Evolutionary conservation across 2,888 invertebrate species (phyloP).

Genomic region (Oscheius sp.): DNA sequence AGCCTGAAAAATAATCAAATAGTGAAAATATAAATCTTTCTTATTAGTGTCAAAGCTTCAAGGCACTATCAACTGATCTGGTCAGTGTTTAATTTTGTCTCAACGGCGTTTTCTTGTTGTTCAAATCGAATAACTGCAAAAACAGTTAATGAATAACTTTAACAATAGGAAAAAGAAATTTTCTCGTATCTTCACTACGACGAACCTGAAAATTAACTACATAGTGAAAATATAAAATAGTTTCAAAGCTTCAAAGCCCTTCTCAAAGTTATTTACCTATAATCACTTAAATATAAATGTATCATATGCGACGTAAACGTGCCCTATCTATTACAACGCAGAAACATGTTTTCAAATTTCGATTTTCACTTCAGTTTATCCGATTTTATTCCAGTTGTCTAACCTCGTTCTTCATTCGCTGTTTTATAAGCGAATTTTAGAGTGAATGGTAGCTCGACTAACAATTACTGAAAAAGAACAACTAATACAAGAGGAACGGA

Average conservation of each 20-base stretch:
- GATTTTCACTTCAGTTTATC: too few species aligned
- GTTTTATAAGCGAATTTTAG: too few species aligned
- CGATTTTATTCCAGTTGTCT: too few species aligned
- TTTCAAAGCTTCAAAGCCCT: too few species aligned
- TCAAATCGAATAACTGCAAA: slow-evolving; percentile 55
- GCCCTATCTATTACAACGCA: too few species aligned
- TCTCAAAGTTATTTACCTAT: too few species aligned
- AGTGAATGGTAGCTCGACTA: slow-evolving; percentile 31
- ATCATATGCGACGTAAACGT: too few species aligned
- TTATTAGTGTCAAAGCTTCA: background rate
- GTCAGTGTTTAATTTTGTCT: background rate
- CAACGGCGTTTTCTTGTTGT: slow-evolving; percentile 41
- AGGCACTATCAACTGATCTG: background rate
- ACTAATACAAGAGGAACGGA: slow-evolving; percentile 38
- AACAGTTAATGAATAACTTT: slow-evolving; percentile 35
- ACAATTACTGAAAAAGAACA: slow-evolving; percentile 35
- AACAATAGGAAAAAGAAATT: background rate
- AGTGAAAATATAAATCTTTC: background rate
- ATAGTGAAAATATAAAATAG: too few species aligned
- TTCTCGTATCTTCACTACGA: background rate
- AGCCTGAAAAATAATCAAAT: background rate
- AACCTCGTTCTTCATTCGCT: too few species aligned
- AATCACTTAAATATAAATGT: too few species aligned
- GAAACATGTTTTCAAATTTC: too few species aligned
- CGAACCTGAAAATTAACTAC: too few species aligned